These are phyloP conservation scores for Rhagoletis zephyria DNA, from an alignment of 1,140 invertebrate species.

Conservation along the genomic window DNA sequence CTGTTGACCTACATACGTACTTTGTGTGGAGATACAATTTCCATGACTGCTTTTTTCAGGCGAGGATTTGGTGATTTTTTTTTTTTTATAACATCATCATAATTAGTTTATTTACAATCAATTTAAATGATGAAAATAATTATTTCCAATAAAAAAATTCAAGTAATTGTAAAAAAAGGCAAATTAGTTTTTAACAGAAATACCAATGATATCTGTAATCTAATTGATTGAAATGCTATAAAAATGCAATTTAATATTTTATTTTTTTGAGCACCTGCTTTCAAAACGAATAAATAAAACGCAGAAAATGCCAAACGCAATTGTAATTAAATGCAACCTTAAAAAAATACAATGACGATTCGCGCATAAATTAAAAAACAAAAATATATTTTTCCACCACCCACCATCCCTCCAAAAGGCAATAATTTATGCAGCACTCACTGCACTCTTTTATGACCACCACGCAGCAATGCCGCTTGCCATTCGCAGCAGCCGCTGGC, in stretches of 20 bases:
- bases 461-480: not conserved
- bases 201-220: too few species aligned
- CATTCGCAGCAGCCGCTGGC: not conserved
- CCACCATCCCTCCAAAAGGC: not conserved
- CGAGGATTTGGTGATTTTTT: not conserved
- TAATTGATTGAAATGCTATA: too few species aligned
- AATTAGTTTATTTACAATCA: slow-evolving; percentile 16
- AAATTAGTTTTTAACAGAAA: too few species aligned
- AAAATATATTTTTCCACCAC: not conserved
- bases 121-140: not conserved
- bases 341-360: not conserved
- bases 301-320: not conserved
- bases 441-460: not conserved
- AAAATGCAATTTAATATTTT: too few species aligned
- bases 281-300: too few species aligned
- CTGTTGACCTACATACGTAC: not conserved
- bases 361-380: not conserved
- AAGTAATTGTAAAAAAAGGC: too few species aligned
- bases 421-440: not conserved
- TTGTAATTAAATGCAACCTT: not conserved
- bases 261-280: too few species aligned
- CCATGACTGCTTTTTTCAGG: too few species aligned
- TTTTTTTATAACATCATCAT: not conserved
- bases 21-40: too few species aligned
- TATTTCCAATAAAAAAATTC: too few species aligned